Evolutionary conservation across 1,140 invertebrate species (phyloP).

Genomic region (Drosophila suzukii): DNA sequence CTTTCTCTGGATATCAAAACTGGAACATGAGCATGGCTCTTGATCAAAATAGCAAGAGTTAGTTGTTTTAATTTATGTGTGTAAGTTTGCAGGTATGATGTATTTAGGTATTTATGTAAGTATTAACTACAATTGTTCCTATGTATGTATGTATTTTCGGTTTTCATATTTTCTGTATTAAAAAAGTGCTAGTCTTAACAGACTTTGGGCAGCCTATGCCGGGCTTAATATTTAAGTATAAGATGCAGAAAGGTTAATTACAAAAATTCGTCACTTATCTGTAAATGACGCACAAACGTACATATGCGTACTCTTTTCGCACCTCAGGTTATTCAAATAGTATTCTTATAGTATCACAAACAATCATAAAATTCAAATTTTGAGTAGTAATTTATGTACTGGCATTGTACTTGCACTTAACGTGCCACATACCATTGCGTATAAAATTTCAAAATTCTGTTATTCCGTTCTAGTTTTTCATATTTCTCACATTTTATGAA

Average conservation of each 20-base stretch:
- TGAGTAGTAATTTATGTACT: conserved; percentile 69
- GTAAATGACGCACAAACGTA: conserved; percentile 12
- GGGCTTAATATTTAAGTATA: conserved; percentile 58
- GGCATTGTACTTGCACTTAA: conserved; percentile 40
- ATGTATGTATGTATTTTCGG: conserved; percentile 45
- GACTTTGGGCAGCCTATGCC: conserved; percentile 51
- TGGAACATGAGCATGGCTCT: conserved; percentile 66
- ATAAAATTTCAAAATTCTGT: conserved; percentile 74
- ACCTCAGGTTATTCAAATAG: conserved; percentile 36
- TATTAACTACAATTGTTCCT: conserved; percentile 56
- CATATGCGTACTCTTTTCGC: conserved; percentile 1
- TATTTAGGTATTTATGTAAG: conserved; percentile 10
- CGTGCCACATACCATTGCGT: conserved; percentile 58
- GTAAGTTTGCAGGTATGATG: conserved; percentile 25
- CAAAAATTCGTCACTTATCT: conserved; percentile 54
- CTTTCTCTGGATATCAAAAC: conserved; percentile 49
- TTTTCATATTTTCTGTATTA: conserved; percentile 60
- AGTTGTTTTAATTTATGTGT: conserved; percentile 22
- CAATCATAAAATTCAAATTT: conserved; percentile 78
- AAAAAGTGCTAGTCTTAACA: conserved; percentile 67
- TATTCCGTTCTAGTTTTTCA: conserved; percentile 27
- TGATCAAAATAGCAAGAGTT: conserved; percentile 66
- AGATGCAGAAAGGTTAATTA: conserved; percentile 75
- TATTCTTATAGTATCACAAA: conserved; percentile 78
- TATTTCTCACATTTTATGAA: conserved; percentile 47